A percentile compares a stretch with the other conserved stretches of the same genome.
Conservation (phyloP, 2,888 invertebrate species). For the Schizotus pectinicornis region DNA sequence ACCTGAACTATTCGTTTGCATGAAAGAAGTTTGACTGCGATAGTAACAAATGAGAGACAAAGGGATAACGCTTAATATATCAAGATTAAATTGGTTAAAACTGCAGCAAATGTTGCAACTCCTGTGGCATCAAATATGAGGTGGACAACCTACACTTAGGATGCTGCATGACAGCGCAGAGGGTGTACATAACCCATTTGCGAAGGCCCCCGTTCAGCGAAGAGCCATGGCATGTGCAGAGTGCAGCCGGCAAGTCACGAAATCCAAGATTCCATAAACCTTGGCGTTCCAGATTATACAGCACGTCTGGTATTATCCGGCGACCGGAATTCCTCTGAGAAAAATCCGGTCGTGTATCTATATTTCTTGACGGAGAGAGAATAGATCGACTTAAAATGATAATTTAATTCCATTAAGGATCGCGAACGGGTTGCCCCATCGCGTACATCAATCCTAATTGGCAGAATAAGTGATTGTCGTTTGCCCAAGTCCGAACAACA, state of each 20-base stretch:
- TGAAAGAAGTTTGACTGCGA: too few species aligned
- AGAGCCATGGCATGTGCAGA: too few species aligned
- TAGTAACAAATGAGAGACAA: too few species aligned
- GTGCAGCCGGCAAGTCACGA: constrained; percentile 32
- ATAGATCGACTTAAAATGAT: constrained; percentile 40
- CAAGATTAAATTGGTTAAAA: too few species aligned
- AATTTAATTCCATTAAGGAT: constrained; percentile 40
- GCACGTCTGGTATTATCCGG: constrained; percentile 37
- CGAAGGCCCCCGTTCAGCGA: too few species aligned
- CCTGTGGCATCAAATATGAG: too few species aligned
- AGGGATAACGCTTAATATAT: too few species aligned
- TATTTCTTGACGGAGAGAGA: constrained; percentile 32
- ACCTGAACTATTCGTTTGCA: too few species aligned
- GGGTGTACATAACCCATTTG: too few species aligned
- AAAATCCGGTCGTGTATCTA: constrained; percentile 37
- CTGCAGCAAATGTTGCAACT: too few species aligned
- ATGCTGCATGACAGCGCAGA: too few species aligned
- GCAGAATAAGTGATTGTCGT: constrained; percentile 34
- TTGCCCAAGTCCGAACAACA: constrained; percentile 19
- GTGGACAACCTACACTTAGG: too few species aligned
- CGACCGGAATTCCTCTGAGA: constrained; percentile 25
- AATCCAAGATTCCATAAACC: constrained; percentile 36
- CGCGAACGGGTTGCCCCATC: constrained; percentile 24
- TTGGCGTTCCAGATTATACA: constrained; percentile 36
- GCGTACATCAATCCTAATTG: constrained; percentile 37